phyloP scores from a whole-genome alignment of 2,113 vertebrate genomes.

The cattle (Bos taurus) region ARS-UCD2.0 NC_037349.1:45113501-45114000 shows the following conservation, averaged over 20 bases:
- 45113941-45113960: neutral
- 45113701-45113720: neutral
- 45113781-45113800: neutral
- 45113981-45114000: accelerated
- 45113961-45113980: neutral
- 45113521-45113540: neutral
- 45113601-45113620: too few species aligned
- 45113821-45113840: neutral
- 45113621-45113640: neutral
- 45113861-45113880: neutral
- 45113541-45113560: neutral
- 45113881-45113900: neutral
- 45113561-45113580: accelerated
- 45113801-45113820: neutral
- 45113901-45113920: neutral
- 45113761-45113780: neutral
- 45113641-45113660: neutral
- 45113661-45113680: neutral
- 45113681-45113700: neutral
- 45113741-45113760: conserved; percentile 4
- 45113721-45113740: neutral
- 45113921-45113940: neutral
- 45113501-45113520: neutral
- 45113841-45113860: neutral
- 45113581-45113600: too few species aligned